Conservation (phyloP, 2,113 vertebrate genomes). For the Oryzias curvinotus region DNA sequence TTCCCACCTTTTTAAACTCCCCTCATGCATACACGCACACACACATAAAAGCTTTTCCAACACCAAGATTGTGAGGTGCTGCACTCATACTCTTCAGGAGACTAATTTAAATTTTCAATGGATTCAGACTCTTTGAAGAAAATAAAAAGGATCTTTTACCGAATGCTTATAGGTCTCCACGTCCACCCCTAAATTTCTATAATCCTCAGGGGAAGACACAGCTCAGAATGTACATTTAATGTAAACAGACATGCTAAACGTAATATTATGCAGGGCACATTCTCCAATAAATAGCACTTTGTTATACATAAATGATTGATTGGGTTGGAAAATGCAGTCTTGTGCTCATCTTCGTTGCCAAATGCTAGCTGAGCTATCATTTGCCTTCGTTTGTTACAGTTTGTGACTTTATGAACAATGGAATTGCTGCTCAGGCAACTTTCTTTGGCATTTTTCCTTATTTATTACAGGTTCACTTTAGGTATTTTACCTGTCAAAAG, state of each 20-base stretch:
- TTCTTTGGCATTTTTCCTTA: no score
- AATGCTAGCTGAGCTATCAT: background rate
- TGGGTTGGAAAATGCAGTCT: slow-evolving; percentile 10
- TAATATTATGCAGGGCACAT: slow-evolving; percentile 47
- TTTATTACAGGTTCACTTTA: no score
- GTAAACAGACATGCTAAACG: slow-evolving; percentile 57
- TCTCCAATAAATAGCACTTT: slow-evolving; percentile 40
- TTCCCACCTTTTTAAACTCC: background rate
- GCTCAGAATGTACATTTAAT: slow-evolving; percentile 50
- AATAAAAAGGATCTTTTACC: slow-evolving; percentile 46
- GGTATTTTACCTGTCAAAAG: no score
- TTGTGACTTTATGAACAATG: no score
- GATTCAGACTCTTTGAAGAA: slow-evolving; percentile 49
- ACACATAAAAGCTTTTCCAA: slow-evolving; percentile 18
- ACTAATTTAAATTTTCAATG: slow-evolving; percentile 70
- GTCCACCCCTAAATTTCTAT: slow-evolving; percentile 21
- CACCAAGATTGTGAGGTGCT: slow-evolving; percentile 28
- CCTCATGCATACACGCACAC: no score
- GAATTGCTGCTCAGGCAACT: no score
- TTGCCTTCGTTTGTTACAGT: no score
- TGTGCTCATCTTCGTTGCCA: slow-evolving; percentile 5
- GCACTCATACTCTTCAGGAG: slow-evolving; percentile 53
- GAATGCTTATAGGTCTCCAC: slow-evolving; percentile 26
- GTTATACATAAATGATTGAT: slow-evolving; percentile 29
- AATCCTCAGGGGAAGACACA: slow-evolving; percentile 30